Base-by-base conservation (phyloP, 2,113 vertebrate species). In the Cromileptes altivelis region DNA sequence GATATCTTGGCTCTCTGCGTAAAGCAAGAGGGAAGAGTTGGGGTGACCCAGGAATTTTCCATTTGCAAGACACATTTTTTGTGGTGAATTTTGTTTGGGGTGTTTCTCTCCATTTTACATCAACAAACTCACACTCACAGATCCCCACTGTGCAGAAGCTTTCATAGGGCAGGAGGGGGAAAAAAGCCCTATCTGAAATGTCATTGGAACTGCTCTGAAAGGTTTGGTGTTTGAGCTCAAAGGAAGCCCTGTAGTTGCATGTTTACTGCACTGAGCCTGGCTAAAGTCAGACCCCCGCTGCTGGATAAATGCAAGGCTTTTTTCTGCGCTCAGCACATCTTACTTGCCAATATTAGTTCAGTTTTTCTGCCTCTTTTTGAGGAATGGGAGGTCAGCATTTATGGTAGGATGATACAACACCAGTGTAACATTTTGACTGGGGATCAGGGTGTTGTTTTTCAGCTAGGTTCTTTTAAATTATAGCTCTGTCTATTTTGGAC, bases 401-500 rank as follows among this genome's bases (percentile, higher is more conserved):
- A 64, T 19, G 10, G 37, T 14, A 68, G 84, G 75, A 92, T 86
- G 83, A 89, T 83, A 85, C 75, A 88, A 73, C 68, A 69, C 47
- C 19, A 81, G 64, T 84, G 65, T 83, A 82, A 80, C 76, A 74
- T 87, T 87, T 91, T 86, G 42, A 78, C 64, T 52, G 69, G 5
- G 61, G 58, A 83, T 74, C 53, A 27, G 33, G 67, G 78, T 70
- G 70, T 85, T 84, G 81, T 85, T 88, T 30, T 90, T 85, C 57
- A 69, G 18, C n/a, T 8, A 52, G 72, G 50, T 87, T 86, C 89
- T 91, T 88, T 74, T 11, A 81, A 92, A 91, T 94, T 90, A 91
- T 83, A 91, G 84, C 84, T 78, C 68, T 78, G 37, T 91, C 92
- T 94, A 93, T 94, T 96, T 94, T 89, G 75, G 87, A 92, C 76